These are phyloP conservation scores for Cynodonichthys magdalenae DNA, from an alignment of 2,797 vertebrate species.

Conservation along the genomic window DNA sequence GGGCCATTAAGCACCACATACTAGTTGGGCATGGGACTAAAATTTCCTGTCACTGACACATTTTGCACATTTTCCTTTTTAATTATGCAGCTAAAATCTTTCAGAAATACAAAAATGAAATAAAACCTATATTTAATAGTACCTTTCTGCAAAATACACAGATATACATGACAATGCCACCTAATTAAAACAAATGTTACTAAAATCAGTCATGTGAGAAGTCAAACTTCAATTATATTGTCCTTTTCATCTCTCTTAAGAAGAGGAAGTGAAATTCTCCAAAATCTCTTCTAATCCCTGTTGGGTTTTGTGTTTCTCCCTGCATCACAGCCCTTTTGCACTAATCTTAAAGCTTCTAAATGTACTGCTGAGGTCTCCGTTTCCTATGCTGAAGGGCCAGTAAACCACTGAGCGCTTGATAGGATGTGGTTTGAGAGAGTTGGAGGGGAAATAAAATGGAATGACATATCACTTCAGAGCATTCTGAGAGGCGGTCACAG, in stretches of 20 bases:
- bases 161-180: neutral
- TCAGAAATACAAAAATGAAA: slow-evolving; percentile 17
- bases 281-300: slow-evolving; percentile 56
- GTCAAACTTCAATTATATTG: neutral
- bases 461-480: slow-evolving; percentile 41
- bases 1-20: neutral
- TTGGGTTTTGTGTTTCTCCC: slow-evolving; percentile 37
- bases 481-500: slow-evolving; percentile 28
- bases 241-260: neutral
- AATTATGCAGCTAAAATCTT: slow-evolving; percentile 35
- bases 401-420: slow-evolving; percentile 43
- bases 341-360: slow-evolving; percentile 51
- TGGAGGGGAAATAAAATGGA: slow-evolving; percentile 44
- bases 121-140: neutral
- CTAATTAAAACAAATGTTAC: neutral
- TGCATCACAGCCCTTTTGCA: slow-evolving; percentile 33
- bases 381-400: slow-evolving; percentile 32
- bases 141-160: neutral
- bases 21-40: neutral
- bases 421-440: slow-evolving; percentile 39
- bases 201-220: neutral
- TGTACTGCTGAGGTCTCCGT: slow-evolving; percentile 30
- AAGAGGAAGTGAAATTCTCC: slow-evolving; percentile 29
- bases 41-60: slow-evolving; percentile 40
- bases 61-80: slow-evolving; percentile 52